A percentile compares a stretch with the other conserved stretches of the same genome.
Evolutionary conservation across 2,113 vertebrate species (phyloP).

Genomic region (Platysternon megacephalum): DNA sequence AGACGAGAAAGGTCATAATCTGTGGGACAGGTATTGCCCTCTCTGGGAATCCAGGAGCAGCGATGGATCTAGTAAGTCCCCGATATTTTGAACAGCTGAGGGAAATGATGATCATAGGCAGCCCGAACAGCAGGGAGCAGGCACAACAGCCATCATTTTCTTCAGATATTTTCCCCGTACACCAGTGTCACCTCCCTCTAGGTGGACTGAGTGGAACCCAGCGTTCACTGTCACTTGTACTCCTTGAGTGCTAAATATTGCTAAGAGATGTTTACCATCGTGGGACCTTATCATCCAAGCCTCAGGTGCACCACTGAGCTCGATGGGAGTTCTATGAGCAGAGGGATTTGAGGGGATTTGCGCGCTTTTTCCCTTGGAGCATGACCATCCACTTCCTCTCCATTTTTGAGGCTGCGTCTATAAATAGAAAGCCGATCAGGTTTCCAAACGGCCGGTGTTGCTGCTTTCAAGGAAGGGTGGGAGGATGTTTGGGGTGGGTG

Average conservation of each 20-base stretch:
- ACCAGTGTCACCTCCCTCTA: background rate
- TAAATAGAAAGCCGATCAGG: conserved; percentile 55
- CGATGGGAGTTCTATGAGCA: background rate
- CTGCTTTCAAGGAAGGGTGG: conserved; percentile 60
- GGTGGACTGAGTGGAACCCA: background rate
- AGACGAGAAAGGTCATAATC: background rate
- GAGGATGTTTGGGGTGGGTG: conserved; percentile 46
- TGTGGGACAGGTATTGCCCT: background rate
- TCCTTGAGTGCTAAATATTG: background rate
- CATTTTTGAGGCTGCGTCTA: conserved; percentile 50
- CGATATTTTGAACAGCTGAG: background rate
- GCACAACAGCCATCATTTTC: background rate
- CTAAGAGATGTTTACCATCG: background rate
- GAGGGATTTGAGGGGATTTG: background rate
- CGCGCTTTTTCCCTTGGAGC: conserved; percentile 34
- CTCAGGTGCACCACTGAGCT: background rate
- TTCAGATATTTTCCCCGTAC: background rate
- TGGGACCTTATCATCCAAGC: background rate
- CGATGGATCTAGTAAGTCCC: background rate
- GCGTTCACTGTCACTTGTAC: background rate
- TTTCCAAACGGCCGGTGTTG: background rate
- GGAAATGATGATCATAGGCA: background rate
- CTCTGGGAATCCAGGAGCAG: background rate
- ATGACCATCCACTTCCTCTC: background rate
- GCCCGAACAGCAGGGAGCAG: background rate